phyloP scores from a whole-genome alignment of 2,888 invertebrate species.

The Odontomyia ornata region DNA sequence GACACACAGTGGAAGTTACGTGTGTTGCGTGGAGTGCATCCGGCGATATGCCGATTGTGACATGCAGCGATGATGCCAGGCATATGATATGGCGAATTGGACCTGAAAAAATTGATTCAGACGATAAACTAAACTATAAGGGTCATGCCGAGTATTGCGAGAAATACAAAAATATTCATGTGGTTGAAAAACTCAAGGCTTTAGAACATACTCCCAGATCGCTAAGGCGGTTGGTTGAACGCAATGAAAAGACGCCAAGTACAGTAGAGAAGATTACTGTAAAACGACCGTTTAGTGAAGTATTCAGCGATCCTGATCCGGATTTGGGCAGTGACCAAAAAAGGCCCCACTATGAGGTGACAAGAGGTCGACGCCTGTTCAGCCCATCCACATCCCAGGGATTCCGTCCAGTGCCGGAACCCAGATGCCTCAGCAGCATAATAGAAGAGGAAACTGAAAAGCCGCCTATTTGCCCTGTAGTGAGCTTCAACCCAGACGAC shows the following conservation, averaged over 20 bases:
- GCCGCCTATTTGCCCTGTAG: slow-evolving; percentile 46
- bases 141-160: slow-evolving; percentile 66
- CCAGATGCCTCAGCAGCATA: slow-evolving; percentile 45
- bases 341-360: slow-evolving; percentile 61
- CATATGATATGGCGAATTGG: slow-evolving; percentile 81
- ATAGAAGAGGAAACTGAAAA: slow-evolving; percentile 49
- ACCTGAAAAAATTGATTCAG: slow-evolving; percentile 62
- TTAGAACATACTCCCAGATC: slow-evolving; percentile 67
- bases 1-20: slow-evolving; percentile 87
- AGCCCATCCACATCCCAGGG: slow-evolving; percentile 54
- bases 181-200: slow-evolving; percentile 47
- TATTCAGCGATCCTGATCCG: slow-evolving; percentile 55
- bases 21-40: slow-evolving; percentile 81
- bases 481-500: slow-evolving; percentile 51
- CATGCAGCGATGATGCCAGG: slow-evolving; percentile 84
- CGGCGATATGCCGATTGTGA: slow-evolving; percentile 71
- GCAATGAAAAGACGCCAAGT: slow-evolving; percentile 59
- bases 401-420: background rate
- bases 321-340: slow-evolving; percentile 58
- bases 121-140: slow-evolving; percentile 60
- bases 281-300: slow-evolving; percentile 61
- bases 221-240: slow-evolving; percentile 64
- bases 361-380: slow-evolving; percentile 65
- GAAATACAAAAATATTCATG: slow-evolving; percentile 53
- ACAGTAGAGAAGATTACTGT: slow-evolving; percentile 57